Evolutionary conservation across 2,888 invertebrate species (phyloP).

Genomic region (Sinhomidia bicolor): DNA sequence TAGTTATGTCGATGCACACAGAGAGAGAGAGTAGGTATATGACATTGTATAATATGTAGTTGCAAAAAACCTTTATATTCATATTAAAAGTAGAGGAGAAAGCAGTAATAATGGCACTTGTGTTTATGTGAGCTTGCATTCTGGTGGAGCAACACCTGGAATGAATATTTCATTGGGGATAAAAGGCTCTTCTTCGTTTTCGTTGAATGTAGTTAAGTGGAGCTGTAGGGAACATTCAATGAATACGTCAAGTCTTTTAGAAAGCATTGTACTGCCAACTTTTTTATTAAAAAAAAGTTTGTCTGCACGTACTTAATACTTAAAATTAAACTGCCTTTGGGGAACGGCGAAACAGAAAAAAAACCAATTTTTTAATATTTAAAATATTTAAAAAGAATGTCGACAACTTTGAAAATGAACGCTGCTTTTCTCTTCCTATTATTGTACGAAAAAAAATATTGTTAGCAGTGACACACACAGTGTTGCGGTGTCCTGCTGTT

Average conservation of each 20-base stretch:
- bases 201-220: not conserved
- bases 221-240: not conserved
- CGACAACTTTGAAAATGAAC: not conserved
- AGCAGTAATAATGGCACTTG: no score
- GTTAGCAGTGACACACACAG: not conserved
- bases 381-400: no score
- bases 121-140: no score
- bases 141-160: slow-evolving; percentile 59
- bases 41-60: not conserved
- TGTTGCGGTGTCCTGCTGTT: slow-evolving; percentile 8
- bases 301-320: not conserved
- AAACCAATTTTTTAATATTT: no score
- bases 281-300: no score
- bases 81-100: no score
- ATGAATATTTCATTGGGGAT: slow-evolving; percentile 53
- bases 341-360: not conserved
- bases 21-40: no score
- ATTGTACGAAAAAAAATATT: no score
- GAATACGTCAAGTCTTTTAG: no score
- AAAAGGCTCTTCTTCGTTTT: slow-evolving; percentile 31
- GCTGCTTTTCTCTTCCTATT: no score
- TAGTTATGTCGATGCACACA: no score
- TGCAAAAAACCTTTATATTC: not conserved
- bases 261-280: no score
- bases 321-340: not conserved